Percentiles rank a stretch among this genome's conserved stretches.
These are phyloP conservation scores for Hydractinia symbiolongicarpus DNA, from an alignment of 30 jellyfish, hydroid and myxozoan species.

Conservation along the genomic window DNA sequence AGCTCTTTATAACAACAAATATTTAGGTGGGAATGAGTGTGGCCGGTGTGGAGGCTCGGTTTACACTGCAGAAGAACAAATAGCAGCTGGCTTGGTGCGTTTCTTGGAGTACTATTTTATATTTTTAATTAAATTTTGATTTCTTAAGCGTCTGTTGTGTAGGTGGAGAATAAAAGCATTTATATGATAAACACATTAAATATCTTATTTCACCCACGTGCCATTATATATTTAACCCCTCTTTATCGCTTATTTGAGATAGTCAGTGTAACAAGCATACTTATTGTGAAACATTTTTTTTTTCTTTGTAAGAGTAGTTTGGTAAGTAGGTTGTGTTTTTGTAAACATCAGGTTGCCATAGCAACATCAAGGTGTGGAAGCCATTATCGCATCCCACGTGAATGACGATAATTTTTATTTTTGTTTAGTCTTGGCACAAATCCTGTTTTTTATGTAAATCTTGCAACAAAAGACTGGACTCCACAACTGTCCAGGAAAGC, in stretches of 20 bases:
- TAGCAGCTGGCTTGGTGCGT: conserved; percentile 62
- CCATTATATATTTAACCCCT: no score
- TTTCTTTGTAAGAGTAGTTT: background rate
- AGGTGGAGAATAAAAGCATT: background rate
- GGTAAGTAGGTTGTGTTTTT: background rate
- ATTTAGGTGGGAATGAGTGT: conserved; percentile 72
- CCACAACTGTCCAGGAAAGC: conserved; percentile 65
- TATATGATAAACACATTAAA: background rate
- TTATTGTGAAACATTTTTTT: background rate
- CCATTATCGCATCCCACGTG: background rate
- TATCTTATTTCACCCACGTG: no score
- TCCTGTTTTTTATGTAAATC: conserved; percentile 61
- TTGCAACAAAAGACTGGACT: conserved; percentile 74
- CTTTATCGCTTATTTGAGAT: no score
- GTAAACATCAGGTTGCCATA: background rate
- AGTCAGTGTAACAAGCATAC: background rate
- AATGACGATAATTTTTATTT: background rate
- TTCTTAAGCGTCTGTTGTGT: background rate
- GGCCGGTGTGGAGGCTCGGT: conserved; percentile 88
- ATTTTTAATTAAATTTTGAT: background rate
- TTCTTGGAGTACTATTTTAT: background rate
- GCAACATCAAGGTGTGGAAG: background rate
- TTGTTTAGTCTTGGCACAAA: conserved; percentile 77
- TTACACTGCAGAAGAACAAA: conserved; percentile 71
- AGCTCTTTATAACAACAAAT: conserved; percentile 29